These are phyloP conservation scores for Diaprepes abbreviatus DNA, from an alignment of 2,888 invertebrate species.

Conservation along the genomic window DNA sequence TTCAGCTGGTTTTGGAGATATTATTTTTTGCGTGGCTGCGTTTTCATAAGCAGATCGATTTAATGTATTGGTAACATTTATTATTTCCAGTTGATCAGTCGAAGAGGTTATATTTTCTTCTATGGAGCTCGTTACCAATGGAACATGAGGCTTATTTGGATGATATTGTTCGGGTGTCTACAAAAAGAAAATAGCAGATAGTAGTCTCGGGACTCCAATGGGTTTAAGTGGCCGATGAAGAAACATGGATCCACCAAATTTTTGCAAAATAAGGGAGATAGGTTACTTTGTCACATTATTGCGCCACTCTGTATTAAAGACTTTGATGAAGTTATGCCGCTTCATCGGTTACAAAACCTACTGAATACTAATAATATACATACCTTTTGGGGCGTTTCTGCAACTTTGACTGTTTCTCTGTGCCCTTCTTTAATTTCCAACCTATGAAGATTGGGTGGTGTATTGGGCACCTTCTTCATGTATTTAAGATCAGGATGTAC, in stretches of 20 bases:
- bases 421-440: background rate
- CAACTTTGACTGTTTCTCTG: background rate
- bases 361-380: background rate
- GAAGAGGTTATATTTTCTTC: conserved; percentile 16
- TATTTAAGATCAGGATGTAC: background rate
- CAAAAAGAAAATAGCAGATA: no score
- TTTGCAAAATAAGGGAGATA: no score
- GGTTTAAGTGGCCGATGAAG: no score
- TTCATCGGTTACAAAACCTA: no score
- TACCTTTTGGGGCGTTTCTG: background rate
- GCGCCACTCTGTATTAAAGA: no score
- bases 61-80: background rate
- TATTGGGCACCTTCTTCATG: background rate
- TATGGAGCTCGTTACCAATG: background rate
- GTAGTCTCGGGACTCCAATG: no score
- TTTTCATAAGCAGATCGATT: background rate
- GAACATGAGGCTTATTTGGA: background rate
- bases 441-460: background rate
- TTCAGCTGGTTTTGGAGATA: background rate
- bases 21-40: background rate
- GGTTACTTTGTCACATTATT: no score
- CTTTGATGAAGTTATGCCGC: no score
- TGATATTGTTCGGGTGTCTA: background rate
- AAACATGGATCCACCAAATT: no score
- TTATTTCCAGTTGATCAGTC: conserved; percentile 17